These are phyloP conservation scores for Ditula angustiorana DNA, from an alignment of 2,888 invertebrate species.

Conservation along the genomic window DNA sequence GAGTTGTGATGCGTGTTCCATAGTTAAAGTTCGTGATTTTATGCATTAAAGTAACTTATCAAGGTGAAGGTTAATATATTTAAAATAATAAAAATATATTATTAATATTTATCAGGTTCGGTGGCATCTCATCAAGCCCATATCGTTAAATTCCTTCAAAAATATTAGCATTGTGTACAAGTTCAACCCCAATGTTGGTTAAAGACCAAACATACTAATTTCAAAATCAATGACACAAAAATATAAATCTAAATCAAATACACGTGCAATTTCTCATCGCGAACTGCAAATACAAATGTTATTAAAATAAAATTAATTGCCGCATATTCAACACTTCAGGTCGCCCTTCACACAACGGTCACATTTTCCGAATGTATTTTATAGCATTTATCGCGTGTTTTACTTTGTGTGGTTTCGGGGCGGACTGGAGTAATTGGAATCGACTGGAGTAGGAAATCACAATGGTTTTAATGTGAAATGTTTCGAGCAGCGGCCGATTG, in stretches of 20 bases:
- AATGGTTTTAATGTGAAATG: constrained; percentile 54
- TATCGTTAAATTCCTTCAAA: background rate
- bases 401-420: constrained; percentile 22
- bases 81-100: too few relatives aligned
- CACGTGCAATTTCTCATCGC: background rate
- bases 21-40: too few relatives aligned
- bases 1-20: background rate
- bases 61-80: too few relatives aligned
- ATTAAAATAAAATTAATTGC: constrained; percentile 3
- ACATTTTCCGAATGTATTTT: constrained; percentile 22
- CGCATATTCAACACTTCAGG: background rate
- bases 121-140: too few relatives aligned
- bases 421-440: constrained; percentile 53
- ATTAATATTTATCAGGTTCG: too few relatives aligned
- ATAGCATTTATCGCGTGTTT: constrained; percentile 20
- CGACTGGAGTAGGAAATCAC: constrained; percentile 54
- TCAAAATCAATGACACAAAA: background rate
- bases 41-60: too few relatives aligned
- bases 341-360: constrained; percentile 15
- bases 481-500: constrained; percentile 47
- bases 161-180: background rate
- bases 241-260: background rate
- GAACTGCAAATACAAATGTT: background rate
- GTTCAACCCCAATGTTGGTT: background rate
- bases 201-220: background rate